Evolutionary conservation across 2,113 vertebrate species (phyloP).

Genomic region (Tetraodon nigroviridis): DNA sequence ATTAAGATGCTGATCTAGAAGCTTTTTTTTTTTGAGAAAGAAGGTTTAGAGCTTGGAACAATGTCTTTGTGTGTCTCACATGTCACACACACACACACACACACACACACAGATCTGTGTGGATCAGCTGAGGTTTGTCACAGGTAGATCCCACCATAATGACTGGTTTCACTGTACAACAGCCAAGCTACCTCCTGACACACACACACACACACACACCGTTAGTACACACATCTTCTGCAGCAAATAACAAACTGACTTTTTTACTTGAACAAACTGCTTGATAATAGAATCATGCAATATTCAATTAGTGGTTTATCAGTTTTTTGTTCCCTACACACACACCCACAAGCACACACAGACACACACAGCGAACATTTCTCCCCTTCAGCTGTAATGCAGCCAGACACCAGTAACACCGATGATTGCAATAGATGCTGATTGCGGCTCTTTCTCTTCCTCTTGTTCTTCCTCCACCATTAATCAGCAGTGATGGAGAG

Average conservation of each 20-base stretch:
- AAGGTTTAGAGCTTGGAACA: constrained; percentile 6
- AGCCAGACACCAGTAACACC: constrained; percentile 62
- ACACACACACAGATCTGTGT: not conserved
- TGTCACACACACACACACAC: too few species aligned
- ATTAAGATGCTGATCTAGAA: constrained; percentile 51
- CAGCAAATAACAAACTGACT: constrained; percentile 58
- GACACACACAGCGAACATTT: constrained; percentile 8
- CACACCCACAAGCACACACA: constrained; percentile 23
- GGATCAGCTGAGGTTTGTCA: constrained; percentile 44
- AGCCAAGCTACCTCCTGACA: not conserved
- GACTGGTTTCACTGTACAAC: constrained; percentile 22
- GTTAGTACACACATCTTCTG: constrained; percentile 12
- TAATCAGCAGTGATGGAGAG: constrained; percentile 61
- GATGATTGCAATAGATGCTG: constrained; percentile 60
- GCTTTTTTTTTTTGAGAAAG: constrained; percentile 23
- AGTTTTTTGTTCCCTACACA: constrained; percentile 38
- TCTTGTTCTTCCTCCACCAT: constrained; percentile 53
- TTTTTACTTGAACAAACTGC: constrained; percentile 62
- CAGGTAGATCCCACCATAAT: constrained; percentile 49
- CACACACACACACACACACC: constrained; percentile 2
- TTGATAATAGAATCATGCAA: constrained; percentile 68
- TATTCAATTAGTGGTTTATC: constrained; percentile 66
- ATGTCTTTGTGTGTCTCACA: constrained; percentile 5
- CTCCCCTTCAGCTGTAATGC: constrained; percentile 51
- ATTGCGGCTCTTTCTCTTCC: constrained; percentile 53